Evolutionary conservation across 2,888 invertebrate species (phyloP).

Genomic region (Cheilosia vernalis): DNA sequence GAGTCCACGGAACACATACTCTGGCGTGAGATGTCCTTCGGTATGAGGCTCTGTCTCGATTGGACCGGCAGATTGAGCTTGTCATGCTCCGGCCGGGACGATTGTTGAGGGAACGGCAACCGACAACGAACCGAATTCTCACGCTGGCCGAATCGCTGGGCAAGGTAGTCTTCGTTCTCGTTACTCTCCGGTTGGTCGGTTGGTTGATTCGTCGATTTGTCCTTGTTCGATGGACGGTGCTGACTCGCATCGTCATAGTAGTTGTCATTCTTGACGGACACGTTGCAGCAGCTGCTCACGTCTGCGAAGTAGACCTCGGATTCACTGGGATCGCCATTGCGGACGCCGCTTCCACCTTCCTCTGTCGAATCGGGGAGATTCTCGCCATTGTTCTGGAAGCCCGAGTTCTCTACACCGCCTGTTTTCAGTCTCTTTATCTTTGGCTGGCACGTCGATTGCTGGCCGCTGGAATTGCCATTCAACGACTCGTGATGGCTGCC

Average conservation of each 20-base stretch:
- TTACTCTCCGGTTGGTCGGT: slow-evolving; percentile 68
- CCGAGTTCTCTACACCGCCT: slow-evolving; percentile 91
- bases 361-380: slow-evolving; percentile 61
- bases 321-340: slow-evolving; percentile 86
- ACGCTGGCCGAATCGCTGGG: slow-evolving; percentile 85
- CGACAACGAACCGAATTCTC: slow-evolving; percentile 86
- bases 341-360: slow-evolving; percentile 76
- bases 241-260: slow-evolving; percentile 82
- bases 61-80: slow-evolving; percentile 75
- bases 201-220: slow-evolving; percentile 74
- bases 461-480: slow-evolving; percentile 76
- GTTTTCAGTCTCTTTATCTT: slow-evolving; percentile 79
- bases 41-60: slow-evolving; percentile 78
- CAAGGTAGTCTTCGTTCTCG: slow-evolving; percentile 85
- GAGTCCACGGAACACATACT: slow-evolving; percentile 83
- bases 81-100: slow-evolving; percentile 67
- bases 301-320: slow-evolving; percentile 94
- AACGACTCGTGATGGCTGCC: slow-evolving; percentile 76
- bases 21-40: slow-evolving; percentile 82
- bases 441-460: slow-evolving; percentile 64
- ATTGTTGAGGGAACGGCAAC: slow-evolving; percentile 84
- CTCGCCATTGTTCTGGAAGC: slow-evolving; percentile 89
- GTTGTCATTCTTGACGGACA: slow-evolving; percentile 86
- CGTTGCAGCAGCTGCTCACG: slow-evolving; percentile 92
- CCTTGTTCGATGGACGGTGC: slow-evolving; percentile 75